Percentiles rank a stretch among this genome's conserved stretches.
Evolutionary conservation across 92 coral and sea anemone genomes (phyloP).

Genomic region (Muricea muricata): DNA sequence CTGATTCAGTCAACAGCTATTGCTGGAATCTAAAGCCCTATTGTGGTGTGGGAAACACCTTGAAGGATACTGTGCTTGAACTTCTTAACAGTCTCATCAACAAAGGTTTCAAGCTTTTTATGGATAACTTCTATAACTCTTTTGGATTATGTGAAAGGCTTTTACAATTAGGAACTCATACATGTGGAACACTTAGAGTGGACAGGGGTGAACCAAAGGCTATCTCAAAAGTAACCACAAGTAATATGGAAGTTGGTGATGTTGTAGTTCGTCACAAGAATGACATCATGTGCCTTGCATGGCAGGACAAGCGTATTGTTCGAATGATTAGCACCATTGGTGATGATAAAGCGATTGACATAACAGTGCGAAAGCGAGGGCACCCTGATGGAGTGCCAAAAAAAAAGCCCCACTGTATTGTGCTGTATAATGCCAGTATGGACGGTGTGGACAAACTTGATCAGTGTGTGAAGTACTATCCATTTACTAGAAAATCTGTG

Average conservation of each 20-base stretch:
- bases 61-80: conserved; percentile 17
- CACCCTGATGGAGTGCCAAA: neutral
- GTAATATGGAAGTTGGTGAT: neutral
- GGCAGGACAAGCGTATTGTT: conserved; percentile 32
- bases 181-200: conserved; percentile 17
- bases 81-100: conserved; percentile 23
- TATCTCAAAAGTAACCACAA: neutral
- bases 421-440: conserved; percentile 57
- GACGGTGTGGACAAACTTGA: conserved; percentile 58
- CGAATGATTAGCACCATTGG: conserved; percentile 22
- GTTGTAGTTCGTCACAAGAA: neutral
- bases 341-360: conserved; percentile 6
- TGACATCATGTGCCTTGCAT: conserved; percentile 36
- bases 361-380: conserved; percentile 17
- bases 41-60: conserved; percentile 21
- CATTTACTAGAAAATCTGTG: too few species aligned
- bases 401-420: conserved; percentile 47
- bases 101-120: conserved; percentile 22
- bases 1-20: conserved; percentile 21
- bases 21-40: conserved; percentile 38
- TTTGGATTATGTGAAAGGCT: neutral
- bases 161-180: neutral
- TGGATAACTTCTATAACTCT: neutral
- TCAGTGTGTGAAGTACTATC: conserved; percentile 31
- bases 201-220: conserved; percentile 6